phyloP scores from a whole-genome alignment of 2,797 vertebrate species.

The Nannoperca obscura region DNA sequence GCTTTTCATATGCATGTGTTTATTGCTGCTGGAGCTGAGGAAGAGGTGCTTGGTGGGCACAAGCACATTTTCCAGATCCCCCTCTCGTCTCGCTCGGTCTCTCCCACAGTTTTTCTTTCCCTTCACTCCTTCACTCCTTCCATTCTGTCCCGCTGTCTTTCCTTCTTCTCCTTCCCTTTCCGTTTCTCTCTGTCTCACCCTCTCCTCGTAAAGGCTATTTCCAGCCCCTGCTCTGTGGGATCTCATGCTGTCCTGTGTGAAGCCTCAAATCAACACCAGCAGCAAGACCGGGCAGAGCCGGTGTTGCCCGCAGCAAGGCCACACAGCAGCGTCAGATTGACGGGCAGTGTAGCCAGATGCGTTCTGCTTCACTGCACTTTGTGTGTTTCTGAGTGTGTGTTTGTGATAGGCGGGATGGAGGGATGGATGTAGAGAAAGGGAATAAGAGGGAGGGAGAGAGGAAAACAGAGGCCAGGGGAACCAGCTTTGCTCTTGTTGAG shows the following conservation, averaged over 20 bases:
- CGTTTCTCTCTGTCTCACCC: constrained; percentile 15
- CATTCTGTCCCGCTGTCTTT: constrained; percentile 6
- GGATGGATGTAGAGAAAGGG: constrained; percentile 43
- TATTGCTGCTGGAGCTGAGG: constrained; percentile 47
- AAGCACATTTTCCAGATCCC: constrained; percentile 35
- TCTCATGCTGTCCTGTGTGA: constrained; percentile 47
- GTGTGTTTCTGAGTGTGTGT: constrained; percentile 61
- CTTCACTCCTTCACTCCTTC: neutral
- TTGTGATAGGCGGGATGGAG: constrained; percentile 65
- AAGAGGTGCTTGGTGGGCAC: constrained; percentile 46
- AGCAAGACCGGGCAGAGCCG: constrained; percentile 59
- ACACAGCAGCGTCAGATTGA: constrained; percentile 70
- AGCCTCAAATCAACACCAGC: constrained; percentile 70
- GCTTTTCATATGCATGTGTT: constrained; percentile 58
- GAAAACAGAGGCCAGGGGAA: constrained; percentile 52
- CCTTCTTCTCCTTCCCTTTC: constrained; percentile 1
- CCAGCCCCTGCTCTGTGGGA: constrained; percentile 12
- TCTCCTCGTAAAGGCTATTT: constrained; percentile 18
- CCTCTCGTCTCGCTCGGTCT: constrained; percentile 28
- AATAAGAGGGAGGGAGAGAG: constrained; percentile 2
- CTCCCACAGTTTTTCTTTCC: constrained; percentile 23
- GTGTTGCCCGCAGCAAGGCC: constrained; percentile 67
- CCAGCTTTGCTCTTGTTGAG: constrained; percentile 70
- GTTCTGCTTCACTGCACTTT: constrained; percentile 64
- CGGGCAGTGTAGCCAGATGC: constrained; percentile 66